Base-by-base conservation (phyloP, 2,113 vertebrate species). In the Motacilla tschutschensis region DNA sequence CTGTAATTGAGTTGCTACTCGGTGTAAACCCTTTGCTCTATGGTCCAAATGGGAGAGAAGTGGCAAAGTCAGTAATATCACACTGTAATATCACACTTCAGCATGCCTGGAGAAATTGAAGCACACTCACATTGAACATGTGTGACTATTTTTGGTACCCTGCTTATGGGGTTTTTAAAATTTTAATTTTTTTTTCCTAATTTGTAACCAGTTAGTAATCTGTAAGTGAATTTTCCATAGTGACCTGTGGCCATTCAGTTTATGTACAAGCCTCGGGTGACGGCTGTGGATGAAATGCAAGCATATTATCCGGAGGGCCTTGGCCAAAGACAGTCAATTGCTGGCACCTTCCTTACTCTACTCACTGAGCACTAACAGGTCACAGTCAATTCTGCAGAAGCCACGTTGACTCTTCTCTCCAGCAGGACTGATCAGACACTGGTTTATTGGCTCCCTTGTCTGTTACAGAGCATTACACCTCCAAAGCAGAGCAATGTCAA, bases 351-450 rank as follows among this genome's bases (percentile, higher is more conserved):
- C 58, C 11, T 60, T 48, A 67, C 28, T 40, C 60, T 66, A 14
- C 76, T 22, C 0, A 0, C 51, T 51, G 71, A 88, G 55, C 35
- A 43, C 33, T 51, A 75, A 12, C 2, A 8, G 0, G 0, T 28
- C 63, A 58, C 35, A 65, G 17, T 25, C 81, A 54, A 70, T 59
- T 54, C 78, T 76, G 55, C 50, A 83, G 53, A 75, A 83, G 58
- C 35, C 35, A 38, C 4, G 1, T 4, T 0, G 3, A 28, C 22
- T 60, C 21, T 73, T 73, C 69, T 67, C 58, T 75, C 38, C 54
- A 75, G 28, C 0, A 0, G 29, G 28, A 67, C 36, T 18, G 62
- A 53, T 41, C 29, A 58, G 65, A 48, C 17, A 31, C 25, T 0
- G 0, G 10, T 21, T 75, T 53, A 24, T 48, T 46, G 46, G 78